Percentiles rank a stretch among this genome's conserved stretches.
These are phyloP conservation scores for Drosophila phalerata DNA, from an alignment of 2,888 invertebrate species.

Conservation along the genomic window DNA sequence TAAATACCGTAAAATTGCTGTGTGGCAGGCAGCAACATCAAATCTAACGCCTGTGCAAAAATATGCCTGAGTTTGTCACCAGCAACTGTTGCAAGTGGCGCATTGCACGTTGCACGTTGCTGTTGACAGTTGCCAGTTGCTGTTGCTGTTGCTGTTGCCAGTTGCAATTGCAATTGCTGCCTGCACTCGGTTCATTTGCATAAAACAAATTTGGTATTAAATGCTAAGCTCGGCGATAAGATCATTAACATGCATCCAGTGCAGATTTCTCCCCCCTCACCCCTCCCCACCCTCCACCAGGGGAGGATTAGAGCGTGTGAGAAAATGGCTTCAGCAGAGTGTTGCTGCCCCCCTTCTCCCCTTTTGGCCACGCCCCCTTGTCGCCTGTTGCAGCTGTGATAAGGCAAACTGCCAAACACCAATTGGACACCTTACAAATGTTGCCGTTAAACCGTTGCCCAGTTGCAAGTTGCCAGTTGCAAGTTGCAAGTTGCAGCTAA, in stretches of 20 bases:
- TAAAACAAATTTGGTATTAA: conserved; percentile 84
- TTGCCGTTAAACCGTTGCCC: conserved; percentile 63
- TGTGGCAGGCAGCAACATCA: conserved; percentile 64
- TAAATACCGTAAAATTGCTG: conserved; percentile 67
- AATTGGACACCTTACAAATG: conserved; percentile 72
- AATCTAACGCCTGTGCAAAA: conserved; percentile 60
- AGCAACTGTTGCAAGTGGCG: conserved; percentile 55
- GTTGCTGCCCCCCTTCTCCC: conserved; percentile 13
- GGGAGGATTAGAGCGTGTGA: conserved; percentile 44
- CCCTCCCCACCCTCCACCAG: neutral
- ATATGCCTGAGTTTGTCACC: conserved; percentile 59
- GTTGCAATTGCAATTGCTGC: conserved; percentile 33
- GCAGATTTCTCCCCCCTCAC: conserved; percentile 26
- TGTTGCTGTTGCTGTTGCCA: no score
- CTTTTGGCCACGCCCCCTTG: neutral
- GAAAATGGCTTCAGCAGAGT: conserved; percentile 54
- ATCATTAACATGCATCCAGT: conserved; percentile 72
- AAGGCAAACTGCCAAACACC: conserved; percentile 49
- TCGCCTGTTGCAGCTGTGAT: conserved; percentile 42
- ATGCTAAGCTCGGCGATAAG: conserved; percentile 80
- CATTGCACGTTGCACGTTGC: conserved; percentile 17
- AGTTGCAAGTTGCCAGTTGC: conserved; percentile 19
- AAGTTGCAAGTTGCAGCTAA: conserved; percentile 19
- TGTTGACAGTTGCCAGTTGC: conserved; percentile 18
- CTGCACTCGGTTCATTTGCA: conserved; percentile 78